Evolutionary conservation across 2,888 invertebrate genomes (phyloP), one percentile per base, ranked within the genome.

Genomic region (Anthrax anthrax): DNA sequence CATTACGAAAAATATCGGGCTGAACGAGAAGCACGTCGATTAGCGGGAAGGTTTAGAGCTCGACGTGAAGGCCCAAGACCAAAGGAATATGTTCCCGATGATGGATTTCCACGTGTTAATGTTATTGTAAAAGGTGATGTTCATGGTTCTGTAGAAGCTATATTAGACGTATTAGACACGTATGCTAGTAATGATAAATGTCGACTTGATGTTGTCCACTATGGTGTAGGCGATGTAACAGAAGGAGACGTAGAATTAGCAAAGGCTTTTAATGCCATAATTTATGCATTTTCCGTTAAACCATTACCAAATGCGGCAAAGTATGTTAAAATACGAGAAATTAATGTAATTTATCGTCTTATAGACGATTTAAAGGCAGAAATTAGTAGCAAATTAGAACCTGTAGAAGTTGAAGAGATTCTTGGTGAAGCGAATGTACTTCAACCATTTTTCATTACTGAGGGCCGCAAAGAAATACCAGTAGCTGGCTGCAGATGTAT

Each of bases 101-200:
- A 81, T 52, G 74, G 72, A 19, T 63, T 69, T 4, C 75, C 74
- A 1, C 67, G 64, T 50, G 61, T 84, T 45, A 76, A 73, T 55
- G 66, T 84, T 10, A 62, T 85, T 4, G 60, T 85, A 5, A 81
- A 84, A 75, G 87, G 87, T 18, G 98, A 98, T 70, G 96, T 97
- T 3, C 86, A 90, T 65, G 98, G 98, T 0, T 92, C 94, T 0
- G 80, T 96, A 39, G 97, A 98, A 65, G 96, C 97, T 1, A 85
- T 98, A 52, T 66, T 95, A 51, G 88, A 96, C 63, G 83, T 90
- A 12, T 63, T 98, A 46, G 86, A 85, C 54, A 86, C 90, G 0
- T 98, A 96, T 60, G 74, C 83, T 54, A 76, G 74, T n/a, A 72
- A 77, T 44, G 72, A 77, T 3, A 67, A 66, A 8, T 95, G 94